Evolutionary conservation across 2,888 invertebrate genomes (phyloP).

Genomic region (Pyrrhosoma nymphula): DNA sequence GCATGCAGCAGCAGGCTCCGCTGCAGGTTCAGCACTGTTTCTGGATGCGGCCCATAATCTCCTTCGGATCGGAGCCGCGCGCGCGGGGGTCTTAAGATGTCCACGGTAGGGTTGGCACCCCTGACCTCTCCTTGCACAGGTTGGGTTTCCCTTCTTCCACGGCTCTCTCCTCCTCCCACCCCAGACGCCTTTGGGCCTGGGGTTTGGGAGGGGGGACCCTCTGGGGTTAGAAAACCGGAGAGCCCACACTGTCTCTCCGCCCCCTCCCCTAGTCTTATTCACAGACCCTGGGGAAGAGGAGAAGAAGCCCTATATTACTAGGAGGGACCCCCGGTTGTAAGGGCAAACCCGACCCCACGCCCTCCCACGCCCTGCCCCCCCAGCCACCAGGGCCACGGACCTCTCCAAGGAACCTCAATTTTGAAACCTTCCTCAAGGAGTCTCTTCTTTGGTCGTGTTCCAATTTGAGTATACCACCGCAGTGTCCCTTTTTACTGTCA

Average conservation of each 20-base stretch:
- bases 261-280: not conserved
- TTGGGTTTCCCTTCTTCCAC: slow-evolving; percentile 46
- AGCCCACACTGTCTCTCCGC: not conserved
- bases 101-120: slow-evolving; percentile 47
- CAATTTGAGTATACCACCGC: no score
- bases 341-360: not conserved
- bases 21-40: no score
- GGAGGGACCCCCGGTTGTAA: not conserved
- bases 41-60: no score
- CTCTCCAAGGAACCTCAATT: not conserved
- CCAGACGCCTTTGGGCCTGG: not conserved
- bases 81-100: not conserved
- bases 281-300: not conserved
- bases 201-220: not conserved
- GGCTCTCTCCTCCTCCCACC: not conserved
- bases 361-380: not conserved
- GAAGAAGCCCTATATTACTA: slow-evolving; percentile 20
- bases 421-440: not conserved
- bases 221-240: not conserved
- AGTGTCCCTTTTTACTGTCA: no score
- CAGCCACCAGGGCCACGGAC: not conserved
- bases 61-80: no score
- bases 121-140: slow-evolving; percentile 35
- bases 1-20: no score
- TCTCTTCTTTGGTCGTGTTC: no score